Percentiles rank a stretch among this genome's conserved stretches.
These are phyloP conservation scores for Odontothrips loti DNA, from an alignment of 2,888 invertebrate species.

Conservation along the genomic window DNA sequence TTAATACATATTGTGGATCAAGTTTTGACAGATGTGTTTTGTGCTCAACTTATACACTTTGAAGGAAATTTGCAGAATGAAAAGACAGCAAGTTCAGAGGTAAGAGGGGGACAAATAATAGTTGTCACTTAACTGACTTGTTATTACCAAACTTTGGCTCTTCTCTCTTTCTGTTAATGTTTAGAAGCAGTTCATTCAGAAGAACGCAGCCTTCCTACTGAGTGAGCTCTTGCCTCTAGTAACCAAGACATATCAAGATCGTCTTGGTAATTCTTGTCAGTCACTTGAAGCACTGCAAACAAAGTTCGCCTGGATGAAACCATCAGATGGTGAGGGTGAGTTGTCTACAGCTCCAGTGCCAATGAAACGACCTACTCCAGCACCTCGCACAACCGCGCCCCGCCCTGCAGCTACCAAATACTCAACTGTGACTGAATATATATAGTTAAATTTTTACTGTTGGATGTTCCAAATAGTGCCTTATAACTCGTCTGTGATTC, in stretches of 20 bases:
- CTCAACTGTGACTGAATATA: not conserved
- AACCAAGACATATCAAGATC: not conserved
- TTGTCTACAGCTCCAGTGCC: not conserved
- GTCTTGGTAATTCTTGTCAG: not conserved
- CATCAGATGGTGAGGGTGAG: not conserved
- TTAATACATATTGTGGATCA: conserved; percentile 68
- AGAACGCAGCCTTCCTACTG: conserved; percentile 67
- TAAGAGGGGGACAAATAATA: conserved; percentile 41
- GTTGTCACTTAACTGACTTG: conserved; percentile 43
- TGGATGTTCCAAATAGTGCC: not conserved
- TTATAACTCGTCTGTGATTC: not conserved
- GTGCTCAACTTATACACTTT: conserved; percentile 65
- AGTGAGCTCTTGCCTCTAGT: conserved; percentile 53
- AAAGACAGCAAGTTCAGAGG: conserved; percentile 52
- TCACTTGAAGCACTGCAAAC: not conserved
- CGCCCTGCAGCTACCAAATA: not conserved
- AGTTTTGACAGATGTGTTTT: conserved; percentile 67
- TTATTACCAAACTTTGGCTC: not conserved
- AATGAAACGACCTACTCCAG: not conserved
- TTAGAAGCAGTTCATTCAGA: conserved; percentile 52
- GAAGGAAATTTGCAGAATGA: conserved; percentile 54
- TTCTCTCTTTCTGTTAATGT: conserved; percentile 38
- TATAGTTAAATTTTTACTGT: not conserved
- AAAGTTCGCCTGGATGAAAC: not conserved
- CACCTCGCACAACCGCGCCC: not conserved